Evolutionary conservation across 2,797 vertebrate genomes (phyloP), one percentile per base, ranked within the genome.

Genomic region (Sebastes hubbsi): DNA sequence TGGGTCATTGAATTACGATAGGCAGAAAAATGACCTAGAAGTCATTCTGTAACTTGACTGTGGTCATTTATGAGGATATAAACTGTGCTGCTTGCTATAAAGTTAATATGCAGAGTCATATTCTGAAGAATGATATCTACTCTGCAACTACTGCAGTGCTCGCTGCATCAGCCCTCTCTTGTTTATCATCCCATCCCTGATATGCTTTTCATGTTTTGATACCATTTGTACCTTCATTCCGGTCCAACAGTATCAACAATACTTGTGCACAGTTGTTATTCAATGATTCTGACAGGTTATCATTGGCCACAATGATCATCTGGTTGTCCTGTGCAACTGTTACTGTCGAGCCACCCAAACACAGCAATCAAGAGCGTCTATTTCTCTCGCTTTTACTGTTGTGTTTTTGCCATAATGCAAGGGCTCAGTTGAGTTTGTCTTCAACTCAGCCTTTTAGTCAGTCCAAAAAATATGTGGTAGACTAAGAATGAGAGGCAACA

Each of bases 121-220:
- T 75, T 65, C 34, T 72, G 52, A 78, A 14, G 46, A 68, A 64
- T 6, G 18, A 65, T 8, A 52, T 75, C 30, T 69, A 60, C 30
- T 73, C 20, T 70, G 66, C 60, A 70, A 36, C 32, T 64, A 59
- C 75, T 72, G 73, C 78, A 83, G 59, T 76, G 70, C 32, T 76
- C 32, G 74, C 32, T 56, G n/a, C 52, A 74, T 60, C 54, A 62
- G 46, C 29, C 55, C 34, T 29, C 16, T 64, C 22, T 9, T 32
- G 24, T 55, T 59, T 14, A 34, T 72, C 49, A 52, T 52, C 49
- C 20, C 42, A 71, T 20, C 58, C 54, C 27, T 52, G 27, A 42
- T 11, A 24, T 20, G 20, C 7, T 24, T 70, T 65, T 36, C 6
- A 38, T 46, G 22, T 34, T 69, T 72, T 6, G 1, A 66, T 24